Evolutionary conservation across 2,888 invertebrate species (phyloP).

Genomic region (Sylvicola cinctus): DNA sequence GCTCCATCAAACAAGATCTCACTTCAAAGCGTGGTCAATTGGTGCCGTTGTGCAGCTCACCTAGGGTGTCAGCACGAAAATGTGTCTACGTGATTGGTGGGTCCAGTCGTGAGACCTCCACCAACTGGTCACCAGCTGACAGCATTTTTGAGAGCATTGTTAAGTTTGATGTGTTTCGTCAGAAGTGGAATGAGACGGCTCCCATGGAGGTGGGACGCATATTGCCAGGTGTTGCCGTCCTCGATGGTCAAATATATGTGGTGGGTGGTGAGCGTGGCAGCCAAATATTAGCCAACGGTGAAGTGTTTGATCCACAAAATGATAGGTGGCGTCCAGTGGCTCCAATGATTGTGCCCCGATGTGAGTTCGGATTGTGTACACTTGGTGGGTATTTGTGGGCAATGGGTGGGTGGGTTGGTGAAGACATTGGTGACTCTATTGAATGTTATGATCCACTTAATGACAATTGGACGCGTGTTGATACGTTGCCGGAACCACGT

Average conservation of each 20-base stretch:
- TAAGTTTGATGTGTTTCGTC: slow-evolving; percentile 44
- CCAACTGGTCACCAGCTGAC: slow-evolving; percentile 58
- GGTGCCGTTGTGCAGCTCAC: slow-evolving; percentile 54
- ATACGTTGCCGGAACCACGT: slow-evolving; percentile 61
- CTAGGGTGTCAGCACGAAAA: slow-evolving; percentile 68
- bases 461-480: slow-evolving; percentile 57
- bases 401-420: slow-evolving; percentile 85
- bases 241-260: slow-evolving; percentile 73
- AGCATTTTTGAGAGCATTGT: slow-evolving; percentile 67
- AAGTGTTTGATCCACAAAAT: slow-evolving; percentile 55
- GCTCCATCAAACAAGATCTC: slow-evolving; percentile 59
- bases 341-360: slow-evolving; percentile 64
- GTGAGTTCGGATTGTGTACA: slow-evolving; percentile 75
- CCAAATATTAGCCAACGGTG: slow-evolving; percentile 72
- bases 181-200: slow-evolving; percentile 62
- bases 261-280: slow-evolving; percentile 84
- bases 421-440: slow-evolving; percentile 72
- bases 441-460: slow-evolving; percentile 67
- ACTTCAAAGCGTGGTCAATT: slow-evolving; percentile 52
- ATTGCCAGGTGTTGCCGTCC: slow-evolving; percentile 65
- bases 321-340: slow-evolving; percentile 40
- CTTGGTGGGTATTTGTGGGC: slow-evolving; percentile 67
- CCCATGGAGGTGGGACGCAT: slow-evolving; percentile 72
- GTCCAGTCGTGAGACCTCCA: slow-evolving; percentile 54
- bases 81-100: slow-evolving; percentile 78